Base-by-base conservation (phyloP, 1,140 invertebrate genomes). In the Manduca sexta region DNA sequence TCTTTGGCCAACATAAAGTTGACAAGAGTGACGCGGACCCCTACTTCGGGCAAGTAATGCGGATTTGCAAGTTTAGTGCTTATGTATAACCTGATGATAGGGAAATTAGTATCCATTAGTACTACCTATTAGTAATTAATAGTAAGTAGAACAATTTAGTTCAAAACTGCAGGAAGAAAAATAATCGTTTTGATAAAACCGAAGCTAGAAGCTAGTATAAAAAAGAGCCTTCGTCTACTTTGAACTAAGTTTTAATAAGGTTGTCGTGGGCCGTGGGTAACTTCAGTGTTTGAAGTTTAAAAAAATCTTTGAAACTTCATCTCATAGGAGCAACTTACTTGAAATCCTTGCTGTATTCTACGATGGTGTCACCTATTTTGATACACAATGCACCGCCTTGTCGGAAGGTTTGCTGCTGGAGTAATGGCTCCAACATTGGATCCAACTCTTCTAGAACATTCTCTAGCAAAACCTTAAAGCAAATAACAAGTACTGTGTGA, bases 1-100 rank as follows among this genome's bases (percentile, higher is more conserved):
- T 93, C 93, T 12, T 91, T 90, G 0, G 96, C 98, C 54, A 98
- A 94, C 90, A 94, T 93, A 67, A 98, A 98, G 83, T 98, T 98
- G 2, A 98, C 83, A n/a, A 98, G 67, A 0, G 95, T 97, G 1
- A 98, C 96, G 82, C 97, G 97, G 0, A 97, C 95, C 0, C 95
- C 91, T 10, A 96, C 91, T 86, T 98, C 97, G 0, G 96, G 96
- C 48, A 97, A 70, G 71, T 97, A 98, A 80, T 98, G 96, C 0
- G 97, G 97, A 87, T 98, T 98, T 18, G 94, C 87, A 14, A 98
- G 74, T 77, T 97, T 98, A 0, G 97, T 98, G n/a, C 96, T 97
- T 38, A 98, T 95, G 72, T 97, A 98, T 52, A 99, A 90, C 69
- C 94, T 94, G 65, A 6, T n/a, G n/a, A n/a, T n/a, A n/a, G n/a